These are phyloP conservation scores for Diplodus puntazzo DNA, from an alignment of 2,797 vertebrate species.

Conservation along the genomic window DNA sequence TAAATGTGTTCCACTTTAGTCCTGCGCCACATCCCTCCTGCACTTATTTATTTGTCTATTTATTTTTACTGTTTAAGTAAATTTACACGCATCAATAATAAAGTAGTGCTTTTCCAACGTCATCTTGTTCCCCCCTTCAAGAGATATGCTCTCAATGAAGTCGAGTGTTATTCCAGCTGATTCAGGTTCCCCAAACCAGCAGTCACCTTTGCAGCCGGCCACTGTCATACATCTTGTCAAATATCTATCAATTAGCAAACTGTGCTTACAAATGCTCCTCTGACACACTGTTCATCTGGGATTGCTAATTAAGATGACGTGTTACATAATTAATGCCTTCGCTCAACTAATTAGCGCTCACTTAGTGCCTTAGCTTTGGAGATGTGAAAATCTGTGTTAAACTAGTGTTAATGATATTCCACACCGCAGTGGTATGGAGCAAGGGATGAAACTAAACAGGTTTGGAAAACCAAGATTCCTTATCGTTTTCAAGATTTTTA, in stretches of 20 bases:
- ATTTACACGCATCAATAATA: not conserved
- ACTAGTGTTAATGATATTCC: conserved; percentile 65
- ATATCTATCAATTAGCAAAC: conserved; percentile 80
- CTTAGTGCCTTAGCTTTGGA: conserved; percentile 74
- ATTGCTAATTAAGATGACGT: conserved; percentile 84
- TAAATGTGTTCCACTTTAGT: not conserved
- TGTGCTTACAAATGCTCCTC: conserved; percentile 82
- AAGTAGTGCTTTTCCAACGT: not conserved
- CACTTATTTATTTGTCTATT: not conserved
- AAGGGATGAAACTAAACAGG: not conserved
- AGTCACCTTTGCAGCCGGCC: conserved; percentile 54
- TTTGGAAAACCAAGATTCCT: not conserved
- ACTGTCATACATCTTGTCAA: conserved; percentile 66
- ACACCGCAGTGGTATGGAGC: conserved; percentile 6
- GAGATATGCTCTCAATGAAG: not conserved
- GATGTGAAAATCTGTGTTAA: conserved; percentile 79
- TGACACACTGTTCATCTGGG: conserved; percentile 78
- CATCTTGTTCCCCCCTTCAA: not conserved
- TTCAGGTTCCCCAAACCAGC: conserved; percentile 11
- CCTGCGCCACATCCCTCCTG: not conserved
- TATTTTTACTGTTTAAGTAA: not conserved
- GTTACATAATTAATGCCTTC: conserved; percentile 85
- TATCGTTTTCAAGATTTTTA: not conserved
- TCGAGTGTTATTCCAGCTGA: not conserved
- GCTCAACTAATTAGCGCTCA: conserved; percentile 84